A percentile compares a stretch with the other conserved stretches of the same genome.
These are phyloP conservation scores for Palaemon carinicauda DNA, from an alignment of 1,140 invertebrate species.

Conservation along the genomic window DNA sequence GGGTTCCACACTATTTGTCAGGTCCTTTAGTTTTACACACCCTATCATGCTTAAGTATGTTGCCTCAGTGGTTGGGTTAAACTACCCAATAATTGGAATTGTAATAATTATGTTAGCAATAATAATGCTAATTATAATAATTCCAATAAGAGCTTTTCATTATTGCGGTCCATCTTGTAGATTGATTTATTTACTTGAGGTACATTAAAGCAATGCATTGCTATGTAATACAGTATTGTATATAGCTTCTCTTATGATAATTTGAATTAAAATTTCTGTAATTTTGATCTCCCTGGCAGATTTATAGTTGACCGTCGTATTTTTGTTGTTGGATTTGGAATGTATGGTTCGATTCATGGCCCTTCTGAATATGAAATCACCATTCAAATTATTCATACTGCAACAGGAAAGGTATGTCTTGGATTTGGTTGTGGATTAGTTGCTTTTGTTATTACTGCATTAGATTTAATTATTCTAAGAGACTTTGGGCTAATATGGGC, in stretches of 20 bases:
- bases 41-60: no score
- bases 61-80: no score
- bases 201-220: background rate
- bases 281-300: slow-evolving; percentile 66
- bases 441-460: background rate
- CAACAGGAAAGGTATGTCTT: slow-evolving; percentile 73
- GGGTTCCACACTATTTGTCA: no score
- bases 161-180: no score
- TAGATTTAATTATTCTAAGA: no score
- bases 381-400: slow-evolving; percentile 81
- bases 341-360: slow-evolving; percentile 87
- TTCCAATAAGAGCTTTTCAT: no score
- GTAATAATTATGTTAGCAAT: no score
- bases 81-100: no score
- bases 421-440: background rate
- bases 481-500: no score
- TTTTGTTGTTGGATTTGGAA: slow-evolving; percentile 86
- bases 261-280: background rate
- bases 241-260: background rate
- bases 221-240: no score
- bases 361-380: slow-evolving; percentile 82
- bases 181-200: background rate
- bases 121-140: no score
- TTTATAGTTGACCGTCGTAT: slow-evolving; percentile 85
- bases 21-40: no score